Evolutionary conservation across 1,140 invertebrate species (phyloP), one percentile per base, ranked within the genome.

Genomic region (Coptotermes formosanus): DNA sequence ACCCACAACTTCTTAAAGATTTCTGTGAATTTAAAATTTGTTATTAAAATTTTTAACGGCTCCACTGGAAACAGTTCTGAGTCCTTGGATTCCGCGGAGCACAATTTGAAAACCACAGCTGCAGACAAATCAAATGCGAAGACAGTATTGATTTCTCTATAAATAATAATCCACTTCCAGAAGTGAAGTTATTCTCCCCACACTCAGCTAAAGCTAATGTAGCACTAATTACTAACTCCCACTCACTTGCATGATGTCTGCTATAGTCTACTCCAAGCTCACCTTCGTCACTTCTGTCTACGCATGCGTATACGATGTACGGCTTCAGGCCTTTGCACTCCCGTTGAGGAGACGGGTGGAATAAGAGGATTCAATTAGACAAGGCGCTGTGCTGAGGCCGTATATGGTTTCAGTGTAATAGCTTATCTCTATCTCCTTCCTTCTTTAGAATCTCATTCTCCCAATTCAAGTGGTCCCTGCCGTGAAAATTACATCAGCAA

Each of bases 361-460:
- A 75, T 75, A 75, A 75, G 64, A 75, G 64, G 64, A 75, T 75
- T 75, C 64, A 75, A 75, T 75, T 75, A 75, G 64, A 75, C 7
- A 12, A 75, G 25, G n/a, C 9, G 64, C 7, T 38, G 64, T 75
- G 64, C 4, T 55, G 19, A 55, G 14, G 19, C 19, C 19, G 64
- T 30, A 12, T 9, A 75, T 30, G 64, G 64, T 75, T 75, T 75
- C n/a, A 75, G 64, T 75, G n/a, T 25, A 75, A 30, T 75, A 75
- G 64, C 25, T 75, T 12, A 8, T n/a, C 64, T 75, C 64, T 75
- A 8, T 25, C n/a, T 59, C 55, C 21, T 23, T 30, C n/a, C 25
- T 75, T 75, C 64, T 30, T 75, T 30, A 25, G 25, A 75, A 30
- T 14, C 64, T 14, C 64, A 8, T 25, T 25, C 64, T 30, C 30